These are phyloP conservation scores for Zaprionus africanus DNA, from an alignment of 1,140 invertebrate species.

Conservation along the genomic window DNA sequence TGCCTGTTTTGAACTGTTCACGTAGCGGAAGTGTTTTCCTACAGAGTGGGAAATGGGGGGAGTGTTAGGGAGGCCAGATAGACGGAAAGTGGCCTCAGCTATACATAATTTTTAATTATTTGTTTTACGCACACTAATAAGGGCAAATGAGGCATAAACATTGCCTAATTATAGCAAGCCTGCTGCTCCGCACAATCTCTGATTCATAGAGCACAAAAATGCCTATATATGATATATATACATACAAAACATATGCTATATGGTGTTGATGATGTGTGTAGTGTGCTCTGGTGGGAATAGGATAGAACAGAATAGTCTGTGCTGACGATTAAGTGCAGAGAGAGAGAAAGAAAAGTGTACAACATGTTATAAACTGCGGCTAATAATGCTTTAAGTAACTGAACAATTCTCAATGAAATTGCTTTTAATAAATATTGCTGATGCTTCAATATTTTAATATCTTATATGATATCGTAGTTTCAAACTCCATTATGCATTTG, in stretches of 20 bases:
- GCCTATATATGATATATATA: not conserved
- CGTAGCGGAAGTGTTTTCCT: conserved; percentile 71
- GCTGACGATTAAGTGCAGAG: not conserved
- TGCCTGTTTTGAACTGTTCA: conserved; percentile 64
- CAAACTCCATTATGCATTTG: too few relatives aligned
- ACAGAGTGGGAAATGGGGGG: not conserved
- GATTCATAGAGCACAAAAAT: conserved; percentile 32
- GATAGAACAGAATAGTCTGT: not conserved
- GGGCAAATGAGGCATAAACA: conserved; percentile 80
- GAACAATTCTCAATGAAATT: too few relatives aligned
- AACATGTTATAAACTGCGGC: not conserved
- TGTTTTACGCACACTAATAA: conserved; percentile 77
- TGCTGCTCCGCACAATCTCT: conserved; percentile 20
- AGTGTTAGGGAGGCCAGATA: not conserved
- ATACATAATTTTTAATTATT: conserved; percentile 75
- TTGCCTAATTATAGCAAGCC: conserved; percentile 64
- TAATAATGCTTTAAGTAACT: too few relatives aligned
- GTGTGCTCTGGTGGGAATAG: not conserved
- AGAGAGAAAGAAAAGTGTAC: not conserved
- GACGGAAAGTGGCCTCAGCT: conserved; percentile 26
- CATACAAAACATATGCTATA: not conserved
- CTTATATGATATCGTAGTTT: too few relatives aligned
- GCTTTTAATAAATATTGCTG: too few relatives aligned
- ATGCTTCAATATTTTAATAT: too few relatives aligned
- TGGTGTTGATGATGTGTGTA: not conserved